Conservation (phyloP, 2,797 vertebrate genomes). For the Periparus ater region DNA sequence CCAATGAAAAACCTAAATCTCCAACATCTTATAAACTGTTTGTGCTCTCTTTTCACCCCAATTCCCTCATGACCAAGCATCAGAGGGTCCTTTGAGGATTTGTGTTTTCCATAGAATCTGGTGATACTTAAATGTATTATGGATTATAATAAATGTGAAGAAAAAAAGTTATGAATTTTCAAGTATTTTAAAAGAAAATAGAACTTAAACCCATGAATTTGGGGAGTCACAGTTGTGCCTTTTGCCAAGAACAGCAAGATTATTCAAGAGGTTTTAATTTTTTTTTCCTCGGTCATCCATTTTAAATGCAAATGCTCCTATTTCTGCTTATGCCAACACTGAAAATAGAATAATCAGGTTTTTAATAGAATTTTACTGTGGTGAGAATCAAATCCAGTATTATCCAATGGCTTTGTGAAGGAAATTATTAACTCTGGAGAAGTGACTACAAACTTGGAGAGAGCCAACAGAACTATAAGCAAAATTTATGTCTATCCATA, state of each 20-base stretch:
- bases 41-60: not conserved
- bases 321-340: not conserved
- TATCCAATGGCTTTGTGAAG: not conserved
- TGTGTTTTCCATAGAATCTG: not conserved
- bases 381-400: not conserved
- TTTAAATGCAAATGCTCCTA: not conserved
- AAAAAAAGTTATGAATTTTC: not conserved
- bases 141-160: not conserved
- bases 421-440: not conserved
- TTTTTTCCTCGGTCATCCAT: not conserved
- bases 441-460: conserved; percentile 16
- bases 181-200: not conserved
- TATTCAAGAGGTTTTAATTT: not conserved
- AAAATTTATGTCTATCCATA: conserved; percentile 17
- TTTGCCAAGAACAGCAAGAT: not conserved
- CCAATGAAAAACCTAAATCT: not conserved
- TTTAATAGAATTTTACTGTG: not conserved
- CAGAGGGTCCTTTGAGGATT: not conserved
- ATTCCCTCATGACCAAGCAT: not conserved
- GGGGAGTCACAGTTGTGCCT: not conserved
- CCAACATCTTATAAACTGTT: not conserved
- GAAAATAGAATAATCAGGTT: not conserved
- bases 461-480: not conserved
- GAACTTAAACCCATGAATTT: not conserved
- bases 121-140: not conserved